Conservation (phyloP, 2,113 vertebrate species). For the Cariama cristata region DNA sequence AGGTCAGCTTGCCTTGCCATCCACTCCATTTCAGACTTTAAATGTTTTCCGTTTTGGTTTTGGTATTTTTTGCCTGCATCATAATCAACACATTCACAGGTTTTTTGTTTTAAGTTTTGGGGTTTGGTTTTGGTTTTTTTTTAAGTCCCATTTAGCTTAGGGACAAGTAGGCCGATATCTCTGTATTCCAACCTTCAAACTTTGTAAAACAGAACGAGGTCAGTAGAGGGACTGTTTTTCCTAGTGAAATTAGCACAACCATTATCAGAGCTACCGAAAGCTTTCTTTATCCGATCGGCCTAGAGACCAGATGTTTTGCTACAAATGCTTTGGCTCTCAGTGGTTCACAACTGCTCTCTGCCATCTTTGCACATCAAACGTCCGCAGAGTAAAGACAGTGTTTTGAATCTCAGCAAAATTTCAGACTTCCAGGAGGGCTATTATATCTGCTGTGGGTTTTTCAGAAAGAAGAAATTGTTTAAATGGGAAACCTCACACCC, state of each 20-base stretch:
- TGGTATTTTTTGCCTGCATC: not conserved
- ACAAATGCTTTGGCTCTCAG: not conserved
- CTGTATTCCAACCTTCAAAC: not conserved
- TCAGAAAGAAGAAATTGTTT: not conserved
- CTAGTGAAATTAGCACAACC: not conserved
- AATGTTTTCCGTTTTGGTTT: not conserved
- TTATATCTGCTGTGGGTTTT: not conserved
- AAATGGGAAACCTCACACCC: constrained; percentile 30
- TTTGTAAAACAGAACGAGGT: not conserved
- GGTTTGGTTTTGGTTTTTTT: not conserved
- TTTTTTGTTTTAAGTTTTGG: not conserved
- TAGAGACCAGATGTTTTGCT: constrained; percentile 28
- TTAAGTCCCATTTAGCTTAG: not conserved
- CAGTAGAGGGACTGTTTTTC: not conserved
- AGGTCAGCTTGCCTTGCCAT: not conserved
- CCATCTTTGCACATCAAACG: not conserved
- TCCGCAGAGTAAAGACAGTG: not conserved
- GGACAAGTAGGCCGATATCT: not conserved
- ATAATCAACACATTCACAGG: not conserved
- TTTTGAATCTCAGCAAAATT: not conserved
- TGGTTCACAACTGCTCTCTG: not conserved
- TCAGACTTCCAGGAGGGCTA: not conserved
- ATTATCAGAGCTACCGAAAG: not conserved
- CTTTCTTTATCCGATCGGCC: not conserved
- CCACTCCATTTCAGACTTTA: not conserved